These are phyloP conservation scores for Stenopsyche tienmushanensis DNA, from an alignment of 1,140 invertebrate genomes.

Conservation along the genomic window DNA sequence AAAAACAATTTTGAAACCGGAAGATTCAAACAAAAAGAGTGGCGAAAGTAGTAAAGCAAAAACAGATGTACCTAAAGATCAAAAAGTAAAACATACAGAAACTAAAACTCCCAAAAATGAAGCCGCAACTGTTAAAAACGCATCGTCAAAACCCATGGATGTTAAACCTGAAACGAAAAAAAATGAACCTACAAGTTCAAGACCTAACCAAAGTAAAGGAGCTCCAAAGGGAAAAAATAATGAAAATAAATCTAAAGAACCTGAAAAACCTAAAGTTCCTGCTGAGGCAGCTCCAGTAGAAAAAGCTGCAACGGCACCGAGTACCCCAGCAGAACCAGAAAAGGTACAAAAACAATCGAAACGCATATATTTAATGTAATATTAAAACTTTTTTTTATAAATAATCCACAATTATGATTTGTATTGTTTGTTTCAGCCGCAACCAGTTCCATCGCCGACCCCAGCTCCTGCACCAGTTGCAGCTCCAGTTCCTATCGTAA, in stretches of 20 bases:
- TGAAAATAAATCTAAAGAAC: background rate
- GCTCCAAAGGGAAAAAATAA: background rate
- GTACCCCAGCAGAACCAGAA: conserved; percentile 11
- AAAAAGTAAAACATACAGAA: background rate
- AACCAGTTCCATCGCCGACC: background rate
- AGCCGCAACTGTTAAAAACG: background rate
- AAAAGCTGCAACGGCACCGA: background rate
- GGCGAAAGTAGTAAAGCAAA: background rate
- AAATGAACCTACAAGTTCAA: background rate
- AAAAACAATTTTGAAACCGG: background rate
- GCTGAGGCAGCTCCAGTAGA: conserved; percentile 8
- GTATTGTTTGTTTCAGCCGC: too few relatives aligned
- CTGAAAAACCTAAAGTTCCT: background rate
- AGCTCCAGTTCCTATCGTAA: background rate
- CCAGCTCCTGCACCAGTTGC: conserved; percentile 3
- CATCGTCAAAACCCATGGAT: background rate
- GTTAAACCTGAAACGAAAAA: conserved; percentile 6
- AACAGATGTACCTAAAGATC: background rate
- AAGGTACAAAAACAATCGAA: too few relatives aligned
- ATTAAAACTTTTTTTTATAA: background rate
- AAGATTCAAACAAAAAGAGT: background rate
- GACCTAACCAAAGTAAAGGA: conserved; percentile 8
- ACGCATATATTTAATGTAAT: background rate
- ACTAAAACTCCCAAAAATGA: conserved; percentile 6
- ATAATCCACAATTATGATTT: too few relatives aligned